Conservation (phyloP, 2,888 invertebrate species). For the Paralinhomoeus sp. region DNA sequence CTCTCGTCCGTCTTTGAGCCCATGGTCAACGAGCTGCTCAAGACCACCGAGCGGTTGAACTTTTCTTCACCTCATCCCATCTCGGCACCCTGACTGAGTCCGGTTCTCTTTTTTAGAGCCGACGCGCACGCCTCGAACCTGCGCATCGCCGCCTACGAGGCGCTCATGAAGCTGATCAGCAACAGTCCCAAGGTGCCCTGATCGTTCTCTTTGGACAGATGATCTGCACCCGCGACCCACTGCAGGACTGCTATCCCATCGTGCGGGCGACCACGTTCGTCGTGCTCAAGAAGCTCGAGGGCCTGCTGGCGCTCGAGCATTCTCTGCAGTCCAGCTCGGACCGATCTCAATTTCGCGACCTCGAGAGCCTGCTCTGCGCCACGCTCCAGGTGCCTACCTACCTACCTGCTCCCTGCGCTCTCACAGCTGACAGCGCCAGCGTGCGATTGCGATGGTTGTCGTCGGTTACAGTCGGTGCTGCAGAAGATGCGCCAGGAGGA, state of each 20-base stretch:
- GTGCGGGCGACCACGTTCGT: conserved; percentile 92
- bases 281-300: conserved; percentile 71
- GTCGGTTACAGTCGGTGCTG: conserved; percentile 47
- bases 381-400: conserved; percentile 50
- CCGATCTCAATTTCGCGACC: conserved; percentile 56
- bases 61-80: neutral
- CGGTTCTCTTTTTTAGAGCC: conserved; percentile 33
- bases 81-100: neutral
- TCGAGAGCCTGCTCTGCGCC: conserved; percentile 83
- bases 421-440: too few relatives aligned
- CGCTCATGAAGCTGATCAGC: conserved; percentile 97
- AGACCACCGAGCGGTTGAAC: conserved; percentile 55
- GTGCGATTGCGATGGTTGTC: neutral
- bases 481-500: conserved; percentile 79
- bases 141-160: conserved; percentile 88
- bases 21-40: conserved; percentile 66
- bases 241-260: conserved; percentile 66
- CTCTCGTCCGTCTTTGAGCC: conserved; percentile 77
- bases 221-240: neutral
- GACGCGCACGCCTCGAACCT: conserved; percentile 71
- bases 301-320: conserved; percentile 73
- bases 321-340: conserved; percentile 50
- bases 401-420: too few relatives aligned
- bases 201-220: too few relatives aligned
- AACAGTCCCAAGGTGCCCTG: conserved; percentile 62